Evolutionary conservation across 2,113 vertebrate species (phyloP).

Genomic region (Gracilinanus agilis): DNA sequence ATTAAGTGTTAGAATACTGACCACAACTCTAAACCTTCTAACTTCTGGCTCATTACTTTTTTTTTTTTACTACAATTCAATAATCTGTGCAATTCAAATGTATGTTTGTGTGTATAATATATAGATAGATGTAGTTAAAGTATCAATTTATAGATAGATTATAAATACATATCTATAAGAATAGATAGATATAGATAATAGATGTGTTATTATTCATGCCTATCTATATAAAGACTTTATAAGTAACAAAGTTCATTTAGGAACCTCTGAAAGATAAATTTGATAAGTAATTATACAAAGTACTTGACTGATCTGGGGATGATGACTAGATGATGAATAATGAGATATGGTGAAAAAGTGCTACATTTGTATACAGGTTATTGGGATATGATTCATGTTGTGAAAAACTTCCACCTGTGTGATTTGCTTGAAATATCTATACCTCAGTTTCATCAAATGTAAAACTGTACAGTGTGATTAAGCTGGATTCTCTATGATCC

Average conservation of each 20-base stretch:
- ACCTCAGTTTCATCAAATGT: background rate
- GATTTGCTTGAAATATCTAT: background rate
- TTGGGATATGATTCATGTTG: background rate
- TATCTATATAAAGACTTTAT: background rate
- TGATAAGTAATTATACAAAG: slow-evolving; percentile 6
- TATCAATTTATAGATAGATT: background rate
- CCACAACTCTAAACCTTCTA: background rate
- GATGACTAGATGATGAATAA: background rate
- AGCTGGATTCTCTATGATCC: background rate
- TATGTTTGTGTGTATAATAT: background rate
- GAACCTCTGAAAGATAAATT: background rate
- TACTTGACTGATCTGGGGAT: background rate
- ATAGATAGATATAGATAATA: background rate
- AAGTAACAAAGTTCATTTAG: background rate
- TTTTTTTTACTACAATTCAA: background rate
- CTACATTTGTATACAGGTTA: background rate
- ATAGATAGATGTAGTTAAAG: background rate
- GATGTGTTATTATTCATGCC: background rate
- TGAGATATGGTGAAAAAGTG: background rate
- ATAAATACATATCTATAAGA: background rate
- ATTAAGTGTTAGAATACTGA: background rate
- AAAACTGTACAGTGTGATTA: background rate
- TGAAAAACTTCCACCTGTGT: no score
- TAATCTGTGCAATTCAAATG: background rate
- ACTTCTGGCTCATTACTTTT: background rate